Evolutionary conservation across 2,888 invertebrate genomes (phyloP).

Genomic region (Parascotia fuliginaria): DNA sequence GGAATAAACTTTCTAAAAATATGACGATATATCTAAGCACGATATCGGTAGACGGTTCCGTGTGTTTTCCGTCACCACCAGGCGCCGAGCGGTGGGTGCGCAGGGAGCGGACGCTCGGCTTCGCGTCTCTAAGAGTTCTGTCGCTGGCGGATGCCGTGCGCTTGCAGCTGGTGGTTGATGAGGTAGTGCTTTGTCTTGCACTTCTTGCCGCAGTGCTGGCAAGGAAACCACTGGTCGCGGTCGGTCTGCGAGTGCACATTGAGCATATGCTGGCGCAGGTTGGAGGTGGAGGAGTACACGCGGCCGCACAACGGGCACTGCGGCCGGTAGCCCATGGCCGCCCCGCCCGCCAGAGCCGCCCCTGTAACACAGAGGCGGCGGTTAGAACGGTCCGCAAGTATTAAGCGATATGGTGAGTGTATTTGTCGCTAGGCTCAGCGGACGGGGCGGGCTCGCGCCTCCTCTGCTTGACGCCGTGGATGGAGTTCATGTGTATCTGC

Average conservation of each 20-base stretch:
- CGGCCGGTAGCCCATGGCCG: slow-evolving; percentile 85
- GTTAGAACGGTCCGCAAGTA: slow-evolving; percentile 69
- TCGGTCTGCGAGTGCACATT: slow-evolving; percentile 90
- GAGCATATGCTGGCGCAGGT: slow-evolving; percentile 91
- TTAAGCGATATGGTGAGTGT: slow-evolving; percentile 79
- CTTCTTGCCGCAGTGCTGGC: slow-evolving; percentile 90
- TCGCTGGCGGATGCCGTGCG: slow-evolving; percentile 90
- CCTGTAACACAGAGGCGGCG: slow-evolving; percentile 89
- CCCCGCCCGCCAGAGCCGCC: slow-evolving; percentile 87
- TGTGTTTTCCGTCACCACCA: slow-evolving; percentile 44
- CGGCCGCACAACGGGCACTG: slow-evolving; percentile 90
- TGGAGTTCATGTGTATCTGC: slow-evolving; percentile 89
- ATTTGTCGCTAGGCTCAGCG: slow-evolving; percentile 63
- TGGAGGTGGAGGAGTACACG: slow-evolving; percentile 90
- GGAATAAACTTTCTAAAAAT: slow-evolving; percentile 72
- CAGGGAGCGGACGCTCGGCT: slow-evolving; percentile 59
- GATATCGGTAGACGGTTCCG: slow-evolving; percentile 48
- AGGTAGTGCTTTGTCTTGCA: slow-evolving; percentile 92
- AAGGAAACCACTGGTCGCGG: slow-evolving; percentile 89
- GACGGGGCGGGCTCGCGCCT: slow-evolving; percentile 76
- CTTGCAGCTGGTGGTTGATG: slow-evolving; percentile 91
- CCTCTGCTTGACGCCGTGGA: slow-evolving; percentile 88
- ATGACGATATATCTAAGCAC: slow-evolving; percentile 50
- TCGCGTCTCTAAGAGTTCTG: slow-evolving; percentile 84
- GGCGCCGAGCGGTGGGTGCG: slow-evolving; percentile 50